A percentile compares a stretch with the other conserved stretches of the same genome.
Conservation (phyloP, 1,140 invertebrate species). For the Magallana gigas region DNA sequence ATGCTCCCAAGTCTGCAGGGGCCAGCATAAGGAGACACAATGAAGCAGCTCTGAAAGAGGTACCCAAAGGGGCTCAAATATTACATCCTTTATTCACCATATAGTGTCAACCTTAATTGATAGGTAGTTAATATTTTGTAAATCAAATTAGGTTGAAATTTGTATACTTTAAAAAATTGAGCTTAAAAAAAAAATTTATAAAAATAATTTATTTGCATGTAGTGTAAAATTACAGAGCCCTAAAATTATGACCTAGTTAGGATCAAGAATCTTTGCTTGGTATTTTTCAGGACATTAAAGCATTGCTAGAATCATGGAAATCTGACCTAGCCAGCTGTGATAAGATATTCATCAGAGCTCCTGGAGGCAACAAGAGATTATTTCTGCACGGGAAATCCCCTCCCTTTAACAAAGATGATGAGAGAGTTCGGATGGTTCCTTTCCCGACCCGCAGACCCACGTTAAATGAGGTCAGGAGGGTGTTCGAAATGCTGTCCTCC, state of each 20-base stretch:
- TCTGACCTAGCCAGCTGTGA: slow-evolving; percentile 85
- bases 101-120: too few relatives aligned
- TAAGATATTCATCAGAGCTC: slow-evolving; percentile 90
- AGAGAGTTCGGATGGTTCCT: slow-evolving; percentile 86
- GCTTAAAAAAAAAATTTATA: too few relatives aligned
- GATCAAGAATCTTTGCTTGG: too few relatives aligned
- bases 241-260: too few relatives aligned
- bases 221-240: too few relatives aligned
- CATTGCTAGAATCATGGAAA: slow-evolving; percentile 86
- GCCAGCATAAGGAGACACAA: slow-evolving; percentile 90
- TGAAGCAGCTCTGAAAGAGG: slow-evolving; percentile 80
- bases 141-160: too few relatives aligned
- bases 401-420: slow-evolving; percentile 85
- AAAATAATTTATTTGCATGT: too few relatives aligned
- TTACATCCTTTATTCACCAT: too few relatives aligned
- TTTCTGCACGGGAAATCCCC: slow-evolving; percentile 88
- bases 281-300: slow-evolving; percentile 89
- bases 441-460: slow-evolving; percentile 91
- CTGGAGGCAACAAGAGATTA: slow-evolving; percentile 86
- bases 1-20: slow-evolving; percentile 87
- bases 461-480: slow-evolving; percentile 88
- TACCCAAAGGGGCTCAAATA: slow-evolving; percentile 34
- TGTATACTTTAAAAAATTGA: too few relatives aligned
- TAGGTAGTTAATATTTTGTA: too few relatives aligned
- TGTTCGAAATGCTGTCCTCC: slow-evolving; percentile 86